These are phyloP conservation scores for Telmatherina bonti DNA, from an alignment of 2,797 vertebrate genomes.

Conservation along the genomic window DNA sequence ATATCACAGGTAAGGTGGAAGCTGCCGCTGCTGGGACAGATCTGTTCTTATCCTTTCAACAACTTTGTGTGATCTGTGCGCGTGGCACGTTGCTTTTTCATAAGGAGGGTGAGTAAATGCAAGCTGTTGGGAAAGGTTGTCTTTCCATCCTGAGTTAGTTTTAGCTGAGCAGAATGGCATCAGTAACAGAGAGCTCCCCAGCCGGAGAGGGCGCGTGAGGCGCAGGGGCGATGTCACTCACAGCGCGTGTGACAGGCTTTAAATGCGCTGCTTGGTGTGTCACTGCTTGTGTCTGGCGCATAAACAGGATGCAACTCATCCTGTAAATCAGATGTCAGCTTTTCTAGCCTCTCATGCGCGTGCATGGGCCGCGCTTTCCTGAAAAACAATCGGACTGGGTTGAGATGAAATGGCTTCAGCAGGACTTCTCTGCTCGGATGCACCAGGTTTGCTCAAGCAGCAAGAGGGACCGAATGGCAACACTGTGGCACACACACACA, in stretches of 20 bases:
- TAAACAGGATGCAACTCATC: slow-evolving; percentile 45
- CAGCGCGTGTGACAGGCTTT: slow-evolving; percentile 56
- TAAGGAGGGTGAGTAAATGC: slow-evolving; percentile 17
- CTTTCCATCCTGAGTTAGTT: slow-evolving; percentile 58
- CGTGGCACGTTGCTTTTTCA: slow-evolving; percentile 11
- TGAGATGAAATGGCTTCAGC: slow-evolving; percentile 53
- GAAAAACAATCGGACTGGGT: slow-evolving; percentile 23
- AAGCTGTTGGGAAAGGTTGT: slow-evolving; percentile 14
- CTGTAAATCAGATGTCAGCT: slow-evolving; percentile 43
- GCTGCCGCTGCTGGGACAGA: slow-evolving; percentile 6
- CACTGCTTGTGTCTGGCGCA: slow-evolving; percentile 44
- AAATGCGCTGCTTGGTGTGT: slow-evolving; percentile 42
- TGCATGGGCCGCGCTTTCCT: slow-evolving; percentile 13
- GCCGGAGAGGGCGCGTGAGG: no score
- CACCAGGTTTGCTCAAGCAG: slow-evolving; percentile 51
- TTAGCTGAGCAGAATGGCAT: slow-evolving; percentile 35
- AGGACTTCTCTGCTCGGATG: slow-evolving; percentile 47
- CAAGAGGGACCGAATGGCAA: slow-evolving; percentile 42
- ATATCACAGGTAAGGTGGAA: slow-evolving; percentile 77
- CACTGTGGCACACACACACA: slow-evolving; percentile 43
- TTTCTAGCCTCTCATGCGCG: slow-evolving; percentile 10
- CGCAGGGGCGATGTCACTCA: slow-evolving; percentile 62
- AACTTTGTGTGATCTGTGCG: slow-evolving; percentile 54
- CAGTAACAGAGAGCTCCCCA: slow-evolving; percentile 20
- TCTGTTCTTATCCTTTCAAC: not conserved